These are phyloP conservation scores for Escarpia spicata DNA, from an alignment of 2,888 invertebrate species.

Conservation along the genomic window DNA sequence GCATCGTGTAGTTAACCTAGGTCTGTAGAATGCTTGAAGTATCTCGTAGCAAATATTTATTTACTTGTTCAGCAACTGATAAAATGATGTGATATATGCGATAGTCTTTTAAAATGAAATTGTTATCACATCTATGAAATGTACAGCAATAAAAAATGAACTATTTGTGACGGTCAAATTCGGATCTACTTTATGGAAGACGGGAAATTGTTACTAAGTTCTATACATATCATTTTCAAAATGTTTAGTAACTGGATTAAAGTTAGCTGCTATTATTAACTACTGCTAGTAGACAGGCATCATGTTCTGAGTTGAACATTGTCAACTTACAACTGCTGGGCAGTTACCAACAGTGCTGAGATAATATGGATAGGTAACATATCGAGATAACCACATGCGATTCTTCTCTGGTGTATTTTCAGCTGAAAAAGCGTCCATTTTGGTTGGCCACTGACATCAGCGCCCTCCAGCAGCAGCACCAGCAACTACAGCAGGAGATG, in stretches of 20 bases:
- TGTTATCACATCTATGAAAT: neutral
- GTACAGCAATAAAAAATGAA: neutral
- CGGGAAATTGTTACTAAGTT: neutral
- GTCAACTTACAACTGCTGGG: neutral
- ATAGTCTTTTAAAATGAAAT: neutral
- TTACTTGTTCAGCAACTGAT: neutral
- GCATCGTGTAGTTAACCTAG: neutral
- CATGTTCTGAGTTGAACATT: neutral
- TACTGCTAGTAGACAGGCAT: neutral
- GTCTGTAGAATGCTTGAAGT: neutral
- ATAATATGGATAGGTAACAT: neutral
- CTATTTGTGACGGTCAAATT: neutral
- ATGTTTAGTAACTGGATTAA: neutral
- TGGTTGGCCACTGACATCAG: constrained; percentile 20
- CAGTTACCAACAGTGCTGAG: constrained; percentile 13
- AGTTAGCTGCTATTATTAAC: neutral
- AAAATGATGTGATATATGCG: neutral
- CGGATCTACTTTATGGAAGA: neutral
- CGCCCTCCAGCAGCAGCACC: constrained; percentile 23
- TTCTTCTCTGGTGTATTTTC: neutral
- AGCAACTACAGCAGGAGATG: neutral
- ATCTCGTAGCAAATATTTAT: neutral
- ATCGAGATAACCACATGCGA: neutral
- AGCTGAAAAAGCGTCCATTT: constrained; percentile 21
- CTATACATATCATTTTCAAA: neutral